Percentiles rank a stretch among this genome's conserved stretches.
phyloP scores from a whole-genome alignment of 2,113 vertebrate species.

The Indicator indicator region DNA sequence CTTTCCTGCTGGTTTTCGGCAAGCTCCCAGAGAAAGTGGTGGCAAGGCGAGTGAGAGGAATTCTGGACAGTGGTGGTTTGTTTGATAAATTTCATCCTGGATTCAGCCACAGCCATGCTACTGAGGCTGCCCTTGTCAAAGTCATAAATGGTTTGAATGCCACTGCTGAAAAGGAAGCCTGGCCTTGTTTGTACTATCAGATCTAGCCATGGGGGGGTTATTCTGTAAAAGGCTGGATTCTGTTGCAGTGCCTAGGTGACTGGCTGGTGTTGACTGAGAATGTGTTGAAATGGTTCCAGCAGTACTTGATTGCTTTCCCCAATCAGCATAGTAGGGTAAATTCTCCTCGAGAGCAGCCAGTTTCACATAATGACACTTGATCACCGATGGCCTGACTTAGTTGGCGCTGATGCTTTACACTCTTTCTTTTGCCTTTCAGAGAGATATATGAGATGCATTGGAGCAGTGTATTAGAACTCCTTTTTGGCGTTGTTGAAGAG shows the following conservation, averaged over 20 bases:
- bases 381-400: conserved; percentile 59
- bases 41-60: conserved; percentile 33
- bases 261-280: conserved; percentile 65
- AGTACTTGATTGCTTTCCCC: conserved; percentile 56
- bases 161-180: conserved; percentile 62
- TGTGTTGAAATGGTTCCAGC: conserved; percentile 60
- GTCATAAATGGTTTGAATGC: conserved; percentile 60
- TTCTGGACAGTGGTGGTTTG: conserved; percentile 58
- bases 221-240: conserved; percentile 63
- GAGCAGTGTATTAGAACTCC: conserved; percentile 39
- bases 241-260: conserved; percentile 70
- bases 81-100: conserved; percentile 54
- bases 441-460: conserved; percentile 65
- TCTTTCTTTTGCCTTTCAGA: conserved; percentile 57
- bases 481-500: conserved; percentile 51
- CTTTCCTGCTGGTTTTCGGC: conserved; percentile 50
- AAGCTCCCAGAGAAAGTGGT: conserved; percentile 49
- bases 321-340: conserved; percentile 54
- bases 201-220: conserved; percentile 51
- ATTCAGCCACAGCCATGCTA: conserved; percentile 33
- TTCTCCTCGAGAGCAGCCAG: conserved; percentile 55
- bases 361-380: conserved; percentile 70
- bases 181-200: conserved; percentile 73
- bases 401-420: conserved; percentile 6
- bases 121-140: conserved; percentile 66